Evolutionary conservation across 2,888 invertebrate species (phyloP).

Genomic region (Theretra japonica): DNA sequence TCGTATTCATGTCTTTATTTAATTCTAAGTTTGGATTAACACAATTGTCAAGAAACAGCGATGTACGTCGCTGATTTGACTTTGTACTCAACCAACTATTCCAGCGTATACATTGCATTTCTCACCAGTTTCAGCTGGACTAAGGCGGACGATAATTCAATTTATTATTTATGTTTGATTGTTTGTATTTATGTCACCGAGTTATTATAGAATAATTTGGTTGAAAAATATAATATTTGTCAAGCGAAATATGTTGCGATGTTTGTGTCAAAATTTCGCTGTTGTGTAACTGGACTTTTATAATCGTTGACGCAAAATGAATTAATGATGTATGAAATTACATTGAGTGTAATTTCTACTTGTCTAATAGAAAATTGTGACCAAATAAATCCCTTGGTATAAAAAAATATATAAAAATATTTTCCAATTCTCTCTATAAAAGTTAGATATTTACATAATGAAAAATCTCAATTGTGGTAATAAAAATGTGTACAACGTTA

Average conservation of each 20-base stretch:
- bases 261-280: conserved; percentile 13
- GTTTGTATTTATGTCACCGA: not conserved
- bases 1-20: conserved; percentile 39
- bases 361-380: conserved; percentile 58
- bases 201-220: not conserved
- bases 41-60: conserved; percentile 17
- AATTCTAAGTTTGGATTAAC: conserved; percentile 7
- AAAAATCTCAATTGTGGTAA: conserved; percentile 84
- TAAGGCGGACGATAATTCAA: not conserved
- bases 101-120: not conserved
- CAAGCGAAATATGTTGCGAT: conserved; percentile 17
- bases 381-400: conserved; percentile 55
- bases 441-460: conserved; percentile 75
- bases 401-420: conserved; percentile 55
- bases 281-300: not conserved
- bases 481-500: conserved; percentile 81
- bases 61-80: conserved; percentile 15
- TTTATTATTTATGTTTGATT: not conserved
- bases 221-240: not conserved
- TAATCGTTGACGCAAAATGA: conserved; percentile 1
- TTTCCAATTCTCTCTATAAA: conserved; percentile 81
- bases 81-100: not conserved
- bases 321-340: not conserved
- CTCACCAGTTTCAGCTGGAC: not conserved
- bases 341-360: not conserved